Conservation (phyloP, 2,797 vertebrate genomes). For the Oryzias dopingdopingensis region DNA sequence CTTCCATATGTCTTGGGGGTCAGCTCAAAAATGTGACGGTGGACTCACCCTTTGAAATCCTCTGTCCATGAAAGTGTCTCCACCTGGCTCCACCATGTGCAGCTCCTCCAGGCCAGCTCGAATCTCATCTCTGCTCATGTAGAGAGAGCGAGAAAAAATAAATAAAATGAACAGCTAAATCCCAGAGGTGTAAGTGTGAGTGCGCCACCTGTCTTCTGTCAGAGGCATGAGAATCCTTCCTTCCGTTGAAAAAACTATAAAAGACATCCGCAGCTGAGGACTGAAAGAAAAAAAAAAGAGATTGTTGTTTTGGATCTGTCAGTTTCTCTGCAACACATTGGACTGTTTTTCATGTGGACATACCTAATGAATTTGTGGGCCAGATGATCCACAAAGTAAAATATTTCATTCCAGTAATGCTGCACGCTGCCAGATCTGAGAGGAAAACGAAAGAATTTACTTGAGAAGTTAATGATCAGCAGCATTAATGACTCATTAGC, state of each 20-base stretch:
- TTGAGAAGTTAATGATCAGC: not conserved
- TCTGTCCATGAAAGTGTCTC: conserved; percentile 94
- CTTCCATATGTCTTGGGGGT: conserved; percentile 9
- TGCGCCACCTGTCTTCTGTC: conserved; percentile 91
- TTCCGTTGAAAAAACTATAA: conserved; percentile 95
- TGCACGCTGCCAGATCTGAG: conserved; percentile 94
- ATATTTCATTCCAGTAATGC: conserved; percentile 97
- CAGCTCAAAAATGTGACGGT: conserved; percentile 28
- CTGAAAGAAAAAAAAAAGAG: conserved; percentile 60
- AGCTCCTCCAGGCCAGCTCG: conserved; percentile 91
- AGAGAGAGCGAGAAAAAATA: not conserved
- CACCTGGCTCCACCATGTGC: conserved; percentile 88
- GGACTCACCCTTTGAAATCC: conserved; percentile 89
- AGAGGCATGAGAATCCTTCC: conserved; percentile 89
- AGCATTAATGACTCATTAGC: not conserved
- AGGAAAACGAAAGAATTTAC: conserved; percentile 19
- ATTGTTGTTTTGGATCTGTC: not conserved
- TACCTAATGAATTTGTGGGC: conserved; percentile 97
- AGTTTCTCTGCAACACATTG: not conserved
- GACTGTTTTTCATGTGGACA: conserved; percentile 6
- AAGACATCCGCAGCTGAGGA: conserved; percentile 97
- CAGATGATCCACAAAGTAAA: conserved; percentile 94
- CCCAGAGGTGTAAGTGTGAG: not conserved
- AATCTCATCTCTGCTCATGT: conserved; percentile 84
- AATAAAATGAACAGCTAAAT: not conserved